Evolutionary conservation across 2,888 invertebrate species (phyloP).

Genomic region (Drosophila parthenogenetica): DNA sequence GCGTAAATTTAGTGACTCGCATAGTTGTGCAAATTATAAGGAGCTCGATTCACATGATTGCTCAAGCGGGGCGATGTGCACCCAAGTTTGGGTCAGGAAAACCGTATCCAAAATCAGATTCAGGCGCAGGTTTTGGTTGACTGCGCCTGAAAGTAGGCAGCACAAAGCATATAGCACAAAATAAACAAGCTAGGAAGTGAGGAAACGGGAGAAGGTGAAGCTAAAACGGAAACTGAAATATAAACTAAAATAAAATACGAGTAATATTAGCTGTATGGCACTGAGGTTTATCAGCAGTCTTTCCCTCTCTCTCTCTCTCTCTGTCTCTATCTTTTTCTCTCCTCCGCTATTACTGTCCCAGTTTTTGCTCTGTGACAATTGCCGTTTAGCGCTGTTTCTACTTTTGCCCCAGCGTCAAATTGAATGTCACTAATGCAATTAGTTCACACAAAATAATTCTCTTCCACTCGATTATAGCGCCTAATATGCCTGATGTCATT

Average conservation of each 20-base stretch:
- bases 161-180: conserved; percentile 45
- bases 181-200: conserved; percentile 33
- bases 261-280: conserved; percentile 36
- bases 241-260: conserved; percentile 58
- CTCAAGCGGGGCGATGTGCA: conserved; percentile 56
- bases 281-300: conserved; percentile 29
- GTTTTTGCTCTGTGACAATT: conserved; percentile 69
- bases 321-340: conserved; percentile 10
- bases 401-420: conserved; percentile 61
- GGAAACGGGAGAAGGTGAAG: conserved; percentile 12
- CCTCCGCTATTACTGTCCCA: conserved; percentile 12
- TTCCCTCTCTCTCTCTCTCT: conserved; percentile 6
- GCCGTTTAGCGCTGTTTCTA: conserved; percentile 68
- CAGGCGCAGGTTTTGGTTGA: conserved; percentile 64
- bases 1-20: conserved; percentile 52
- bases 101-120: conserved; percentile 54
- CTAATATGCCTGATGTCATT: conserved; percentile 75
- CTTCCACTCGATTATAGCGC: conserved; percentile 79
- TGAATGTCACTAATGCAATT: conserved; percentile 83
- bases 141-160: conserved; percentile 67
- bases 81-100: conserved; percentile 37
- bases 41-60: conserved; percentile 81
- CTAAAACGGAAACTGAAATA: conserved; percentile 30
- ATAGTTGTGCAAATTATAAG: conserved; percentile 75
- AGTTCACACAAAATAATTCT: conserved; percentile 79